Base-by-base conservation (phyloP, 2,113 vertebrate species). In the Poecilia latipinna region DNA sequence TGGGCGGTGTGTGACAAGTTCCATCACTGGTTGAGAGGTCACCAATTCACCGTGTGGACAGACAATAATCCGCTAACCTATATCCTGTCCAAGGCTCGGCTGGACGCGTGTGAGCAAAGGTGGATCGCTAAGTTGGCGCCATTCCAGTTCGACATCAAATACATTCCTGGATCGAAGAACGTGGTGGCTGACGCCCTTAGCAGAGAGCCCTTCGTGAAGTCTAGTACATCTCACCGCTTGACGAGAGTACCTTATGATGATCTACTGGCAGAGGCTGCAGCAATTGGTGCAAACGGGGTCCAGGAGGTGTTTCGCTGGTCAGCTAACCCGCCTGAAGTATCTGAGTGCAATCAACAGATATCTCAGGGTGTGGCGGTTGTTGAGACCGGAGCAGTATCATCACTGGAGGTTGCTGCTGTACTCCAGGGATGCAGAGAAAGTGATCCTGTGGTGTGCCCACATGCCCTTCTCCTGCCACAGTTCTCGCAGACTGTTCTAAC, bases 221-320 rank as follows among this genome's bases (percentile, higher is more conserved):
- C 33, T 12, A 66, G 33, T 39, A 7, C 65, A 0, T 39, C 35
- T 26, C 12, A 66, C 35, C 12, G 24, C 1, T 32, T 68, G 28
- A 68, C 67, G 3, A 54, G 28, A 54, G 44, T 68, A 4, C 26
- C 44, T 31, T 68, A 68, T 68, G 44, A 32, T 0, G 8, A 54
- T 2, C 15, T 68, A 3, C 29, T 68, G 44, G 44, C 67, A 12
- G 44, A 68, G 22, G 65, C 65, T 12, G 65, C 35, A 3, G 67
- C 39, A 4, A 6, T 68, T 39, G 22, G 67, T 54, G 28, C 67
- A 8, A 3, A 54, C 12, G 67, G 67, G 1, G 13, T 68, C 1
- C 67, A 68, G 44, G 29, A 68, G 67, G 67, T 29, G 15, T 68
- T 68, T 39, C 29, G 26, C 28, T 54, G 67, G 3, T 68, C 67